These are phyloP conservation scores for Pollicipes pollicipes DNA, from an alignment of 1,140 invertebrate genomes.

Conservation along the genomic window DNA sequence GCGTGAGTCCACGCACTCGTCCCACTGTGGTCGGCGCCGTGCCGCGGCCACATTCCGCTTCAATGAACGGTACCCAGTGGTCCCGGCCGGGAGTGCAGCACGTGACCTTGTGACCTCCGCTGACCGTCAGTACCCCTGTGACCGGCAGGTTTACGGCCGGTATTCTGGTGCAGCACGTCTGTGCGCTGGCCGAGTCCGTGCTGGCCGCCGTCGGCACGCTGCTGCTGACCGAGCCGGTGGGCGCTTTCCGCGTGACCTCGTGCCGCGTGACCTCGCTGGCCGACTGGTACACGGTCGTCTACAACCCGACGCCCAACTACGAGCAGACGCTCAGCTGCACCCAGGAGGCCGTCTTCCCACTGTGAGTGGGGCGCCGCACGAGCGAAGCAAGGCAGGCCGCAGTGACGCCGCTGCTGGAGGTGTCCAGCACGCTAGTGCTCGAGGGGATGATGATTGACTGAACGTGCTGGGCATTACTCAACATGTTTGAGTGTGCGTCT, in stretches of 20 bases:
- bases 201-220: slow-evolving; percentile 53
- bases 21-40: too few species aligned
- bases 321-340: slow-evolving; percentile 75
- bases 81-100: too few species aligned
- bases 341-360: slow-evolving; percentile 88
- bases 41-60: too few species aligned
- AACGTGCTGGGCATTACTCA: background rate
- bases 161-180: slow-evolving; percentile 48
- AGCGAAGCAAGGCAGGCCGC: too few species aligned
- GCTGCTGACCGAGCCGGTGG: slow-evolving; percentile 54
- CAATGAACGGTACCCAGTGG: too few species aligned
- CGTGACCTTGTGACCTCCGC: slow-evolving; percentile 1
- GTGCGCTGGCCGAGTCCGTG: slow-evolving; percentile 59
- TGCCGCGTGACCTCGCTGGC: slow-evolving; percentile 58
- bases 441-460: background rate
- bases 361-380: slow-evolving; percentile 44
- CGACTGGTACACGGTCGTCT: slow-evolving; percentile 90
- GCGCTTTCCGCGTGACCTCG: slow-evolving; percentile 49
- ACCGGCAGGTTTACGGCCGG: slow-evolving; percentile 45
- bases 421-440: too few species aligned
- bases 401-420: background rate
- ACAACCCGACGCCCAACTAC: slow-evolving; percentile 86
- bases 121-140: slow-evolving; percentile 8
- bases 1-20: background rate
- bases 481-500: too few species aligned